A percentile compares a stretch with the other conserved stretches of the same genome.
Evolutionary conservation across 2,797 vertebrate genomes (phyloP).

Genomic region (Hypotaenidia philippensis): DNA sequence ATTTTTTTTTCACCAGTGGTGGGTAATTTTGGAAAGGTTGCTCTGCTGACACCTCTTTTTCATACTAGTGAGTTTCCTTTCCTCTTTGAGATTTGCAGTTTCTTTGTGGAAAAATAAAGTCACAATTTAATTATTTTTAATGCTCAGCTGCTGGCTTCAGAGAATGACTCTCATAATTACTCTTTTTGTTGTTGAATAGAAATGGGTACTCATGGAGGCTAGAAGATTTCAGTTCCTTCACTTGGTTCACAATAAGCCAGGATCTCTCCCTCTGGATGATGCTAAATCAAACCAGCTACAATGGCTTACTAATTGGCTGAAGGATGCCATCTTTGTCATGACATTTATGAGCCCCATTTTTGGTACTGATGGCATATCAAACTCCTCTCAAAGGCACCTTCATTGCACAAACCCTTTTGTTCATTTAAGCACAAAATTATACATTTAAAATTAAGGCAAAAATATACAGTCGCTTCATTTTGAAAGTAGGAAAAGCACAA

Average conservation of each 20-base stretch:
- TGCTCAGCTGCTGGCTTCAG: not conserved
- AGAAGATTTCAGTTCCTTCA: not conserved
- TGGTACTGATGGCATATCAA: not conserved
- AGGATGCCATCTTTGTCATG: not conserved
- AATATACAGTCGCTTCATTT: not conserved
- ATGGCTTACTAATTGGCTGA: not conserved
- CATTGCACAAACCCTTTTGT: not conserved
- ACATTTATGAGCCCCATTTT: not conserved
- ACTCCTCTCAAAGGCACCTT: not conserved
- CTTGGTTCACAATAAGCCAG: not conserved
- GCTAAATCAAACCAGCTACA: not conserved
- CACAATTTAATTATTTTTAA: not conserved
- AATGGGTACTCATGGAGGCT: not conserved
- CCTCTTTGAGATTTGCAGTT: not conserved
- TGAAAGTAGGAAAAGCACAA: not conserved
- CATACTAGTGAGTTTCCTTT: not conserved
- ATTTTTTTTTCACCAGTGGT: not conserved
- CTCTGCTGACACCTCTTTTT: not conserved
- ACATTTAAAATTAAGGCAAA: not conserved
- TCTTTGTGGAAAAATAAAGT: not conserved
- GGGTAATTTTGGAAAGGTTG: not conserved
- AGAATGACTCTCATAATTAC: not conserved
- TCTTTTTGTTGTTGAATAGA: not conserved
- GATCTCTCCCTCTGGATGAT: not conserved
- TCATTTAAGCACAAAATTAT: not conserved